Evolutionary conservation across 2,113 vertebrate genomes (phyloP).

Genomic region (Oryzias celebensis): DNA sequence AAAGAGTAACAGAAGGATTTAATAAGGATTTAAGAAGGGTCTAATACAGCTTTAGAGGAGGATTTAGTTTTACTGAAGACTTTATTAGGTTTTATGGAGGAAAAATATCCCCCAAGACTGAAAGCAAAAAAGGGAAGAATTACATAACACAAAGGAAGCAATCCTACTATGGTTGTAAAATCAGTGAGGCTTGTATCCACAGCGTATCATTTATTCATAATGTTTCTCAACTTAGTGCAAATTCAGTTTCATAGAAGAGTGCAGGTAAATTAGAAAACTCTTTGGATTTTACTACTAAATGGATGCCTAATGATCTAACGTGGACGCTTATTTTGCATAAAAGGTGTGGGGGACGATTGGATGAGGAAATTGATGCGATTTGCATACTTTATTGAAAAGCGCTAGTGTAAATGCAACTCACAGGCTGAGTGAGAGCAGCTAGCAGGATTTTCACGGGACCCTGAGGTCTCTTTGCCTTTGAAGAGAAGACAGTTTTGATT

Average conservation of each 20-base stretch:
- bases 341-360: constrained; percentile 17
- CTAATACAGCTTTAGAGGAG: constrained; percentile 8
- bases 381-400: constrained; percentile 61
- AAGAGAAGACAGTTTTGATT: constrained; percentile 61
- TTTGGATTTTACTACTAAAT: too few species aligned
- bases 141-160: constrained; percentile 20
- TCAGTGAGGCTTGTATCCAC: constrained; percentile 41
- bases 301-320: background rate
- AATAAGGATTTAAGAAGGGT: background rate
- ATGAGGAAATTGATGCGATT: constrained; percentile 32
- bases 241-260: too few species aligned
- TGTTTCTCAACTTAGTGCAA: constrained; percentile 28
- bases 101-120: constrained; percentile 10
- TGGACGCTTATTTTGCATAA: constrained; percentile 35
- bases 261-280: too few species aligned
- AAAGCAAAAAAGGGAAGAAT: constrained; percentile 13
- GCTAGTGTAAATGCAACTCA: constrained; percentile 53
- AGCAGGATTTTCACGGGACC: constrained; percentile 37
- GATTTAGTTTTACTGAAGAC: constrained; percentile 26
- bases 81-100: constrained; percentile 23
- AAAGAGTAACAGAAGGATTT: constrained; percentile 14
- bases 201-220: constrained; percentile 56
- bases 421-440: constrained; percentile 25
- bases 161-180: constrained; percentile 29
- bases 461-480: constrained; percentile 48